These are phyloP conservation scores for Stegastes partitus DNA, from an alignment of 2,113 vertebrate species.

Conservation along the genomic window DNA sequence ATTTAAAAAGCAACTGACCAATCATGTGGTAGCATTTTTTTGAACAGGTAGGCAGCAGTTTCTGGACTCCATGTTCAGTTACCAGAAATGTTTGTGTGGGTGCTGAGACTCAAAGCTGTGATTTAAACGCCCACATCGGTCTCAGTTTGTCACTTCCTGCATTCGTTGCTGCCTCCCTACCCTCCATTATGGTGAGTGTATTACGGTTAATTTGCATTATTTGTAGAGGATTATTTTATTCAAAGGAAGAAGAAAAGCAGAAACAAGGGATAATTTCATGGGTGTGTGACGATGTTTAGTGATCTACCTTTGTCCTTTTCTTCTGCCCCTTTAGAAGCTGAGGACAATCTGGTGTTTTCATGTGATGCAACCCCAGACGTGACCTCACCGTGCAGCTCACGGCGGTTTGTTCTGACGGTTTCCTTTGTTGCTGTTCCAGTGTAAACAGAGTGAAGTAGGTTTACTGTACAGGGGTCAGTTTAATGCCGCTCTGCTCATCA, in stretches of 20 bases:
- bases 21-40: constrained; percentile 50
- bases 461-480: constrained; percentile 20
- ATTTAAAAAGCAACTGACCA: constrained; percentile 50
- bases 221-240: constrained; percentile 3
- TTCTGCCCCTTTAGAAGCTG: constrained; percentile 15
- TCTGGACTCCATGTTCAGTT: neutral
- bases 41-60: neutral
- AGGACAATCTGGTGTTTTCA: neutral
- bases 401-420: constrained; percentile 21
- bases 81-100: too few species aligned
- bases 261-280: neutral
- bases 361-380: neutral
- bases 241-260: neutral
- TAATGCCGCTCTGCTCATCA: neutral
- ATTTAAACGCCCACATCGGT: neutral
- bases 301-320: constrained; percentile 52
- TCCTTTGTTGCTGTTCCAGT: constrained; percentile 57
- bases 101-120: too few species aligned
- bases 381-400: constrained; percentile 23
- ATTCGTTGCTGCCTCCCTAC: neutral
- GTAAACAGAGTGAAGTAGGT: constrained; percentile 23
- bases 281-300: neutral
- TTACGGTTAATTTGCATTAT: constrained; percentile 4
- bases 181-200: neutral
- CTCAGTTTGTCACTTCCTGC: neutral